Evolutionary conservation across 2,888 invertebrate species (phyloP), one percentile per base, ranked within the genome.

Genomic region (Penaeus monodon): DNA sequence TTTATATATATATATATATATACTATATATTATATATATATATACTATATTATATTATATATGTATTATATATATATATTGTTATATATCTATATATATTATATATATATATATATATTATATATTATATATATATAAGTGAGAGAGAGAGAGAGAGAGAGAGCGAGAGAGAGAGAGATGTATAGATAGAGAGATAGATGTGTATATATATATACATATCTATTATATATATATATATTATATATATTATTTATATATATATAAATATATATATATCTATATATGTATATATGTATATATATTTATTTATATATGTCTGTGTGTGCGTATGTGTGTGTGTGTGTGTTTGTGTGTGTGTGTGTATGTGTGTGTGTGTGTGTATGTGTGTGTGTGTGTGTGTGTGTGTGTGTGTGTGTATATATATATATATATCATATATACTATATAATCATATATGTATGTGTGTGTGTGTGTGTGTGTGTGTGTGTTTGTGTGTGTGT

Each of bases 181-280:
- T 70, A 70, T 70, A 70, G 24, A 70, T 70, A 24, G 24, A 70
- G 24, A n/a, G 24, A 70, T 70, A 70, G 12, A 70, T 70, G 12
- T 70, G 3, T 70, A 70, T 70, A 70, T 38, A 38, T 38, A 38
- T 38, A 38, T 38, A 4, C 6, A 38, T 38, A 1, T 38, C 0
- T 38, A 38, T 38, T 2, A 38, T 38, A 3, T 70, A 24, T 70
- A 22, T 70, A 22, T 70, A 22, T 70, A 22, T 70, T 70, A 70
- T 70, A 70, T 70, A 70, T 70, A 17, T 70, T 70, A 70, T 70
- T 22, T 70, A 70, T 70, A 70, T 70, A 70, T 70, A 70, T 70
- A 70, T 70, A 70, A 22, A 17, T 70, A 70, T 70, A 70, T 70
- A 70, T 70, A 70, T 70, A 70, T 70, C 24, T 70, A 24, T 70